These are phyloP conservation scores for Dufourea novaeangliae DNA, from an alignment of 1,140 invertebrate genomes.

Conservation along the genomic window DNA sequence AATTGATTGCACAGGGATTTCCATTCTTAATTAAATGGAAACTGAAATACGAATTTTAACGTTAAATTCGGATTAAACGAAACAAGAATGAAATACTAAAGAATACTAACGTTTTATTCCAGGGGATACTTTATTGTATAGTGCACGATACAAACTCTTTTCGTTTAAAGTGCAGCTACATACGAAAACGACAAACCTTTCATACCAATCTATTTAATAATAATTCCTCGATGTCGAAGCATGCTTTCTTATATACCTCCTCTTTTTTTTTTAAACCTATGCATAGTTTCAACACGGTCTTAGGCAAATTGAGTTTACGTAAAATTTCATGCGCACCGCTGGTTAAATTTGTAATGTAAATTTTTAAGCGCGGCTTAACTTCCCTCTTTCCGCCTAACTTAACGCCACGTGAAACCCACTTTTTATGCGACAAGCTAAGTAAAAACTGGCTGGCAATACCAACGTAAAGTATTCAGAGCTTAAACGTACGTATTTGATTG, in stretches of 20 bases:
- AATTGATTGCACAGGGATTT: too few species aligned
- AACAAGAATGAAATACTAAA: too few species aligned
- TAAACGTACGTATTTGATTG: not conserved
- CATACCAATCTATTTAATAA: too few species aligned
- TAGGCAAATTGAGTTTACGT: slow-evolving; percentile 1
- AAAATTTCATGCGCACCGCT: not conserved
- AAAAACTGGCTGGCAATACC: not conserved
- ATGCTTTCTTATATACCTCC: too few species aligned
- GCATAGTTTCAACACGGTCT: not conserved
- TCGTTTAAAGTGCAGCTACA: too few species aligned
- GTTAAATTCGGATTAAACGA: too few species aligned
- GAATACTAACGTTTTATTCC: too few species aligned
- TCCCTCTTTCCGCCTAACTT: not conserved
- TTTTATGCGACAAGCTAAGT: not conserved
- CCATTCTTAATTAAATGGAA: too few species aligned
- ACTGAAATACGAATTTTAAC: too few species aligned
- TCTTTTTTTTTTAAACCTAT: not conserved
- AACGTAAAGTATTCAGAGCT: not conserved
- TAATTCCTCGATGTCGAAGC: not conserved
- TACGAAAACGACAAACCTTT: too few species aligned
- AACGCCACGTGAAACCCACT: not conserved
- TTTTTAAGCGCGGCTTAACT: not conserved
- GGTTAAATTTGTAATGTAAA: slow-evolving; percentile 10
- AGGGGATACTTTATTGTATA: too few species aligned
- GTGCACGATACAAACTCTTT: too few species aligned